Conservation (phyloP, 1,140 invertebrate species). For the Drosophila auraria region DNA sequence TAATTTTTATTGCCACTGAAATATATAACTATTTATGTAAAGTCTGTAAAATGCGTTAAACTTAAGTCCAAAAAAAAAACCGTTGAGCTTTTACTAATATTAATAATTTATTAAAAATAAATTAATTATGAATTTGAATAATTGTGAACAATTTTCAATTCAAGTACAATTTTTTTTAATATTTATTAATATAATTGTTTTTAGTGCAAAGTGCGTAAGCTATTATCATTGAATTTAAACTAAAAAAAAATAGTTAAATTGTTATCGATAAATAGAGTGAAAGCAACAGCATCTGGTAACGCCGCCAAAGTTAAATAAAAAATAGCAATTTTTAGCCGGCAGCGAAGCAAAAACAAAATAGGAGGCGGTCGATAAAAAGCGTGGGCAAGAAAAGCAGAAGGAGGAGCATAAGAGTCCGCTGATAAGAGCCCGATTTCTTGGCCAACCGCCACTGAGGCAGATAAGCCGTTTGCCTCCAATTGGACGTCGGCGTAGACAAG, state of each 20-base stretch:
- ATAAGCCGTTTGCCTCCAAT: constrained; percentile 60
- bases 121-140: no score
- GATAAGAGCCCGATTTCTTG: constrained; percentile 28
- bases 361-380: neutral
- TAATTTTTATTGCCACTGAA: no score
- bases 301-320: neutral
- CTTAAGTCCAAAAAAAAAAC: neutral
- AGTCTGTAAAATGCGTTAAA: neutral
- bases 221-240: no score
- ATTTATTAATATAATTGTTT: neutral
- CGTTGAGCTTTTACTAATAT: neutral
- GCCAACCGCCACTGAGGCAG: constrained; percentile 52
- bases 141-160: no score
- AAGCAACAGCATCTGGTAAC: constrained; percentile 17
- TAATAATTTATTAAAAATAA: no score
- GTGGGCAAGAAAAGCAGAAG: constrained; percentile 4
- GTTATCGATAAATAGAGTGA: constrained; percentile 8
- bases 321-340: neutral
- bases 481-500: constrained; percentile 36
- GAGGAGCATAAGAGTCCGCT: neutral
- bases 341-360: neutral
- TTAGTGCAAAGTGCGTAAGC: no score
- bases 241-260: neutral
- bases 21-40: no score
- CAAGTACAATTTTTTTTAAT: neutral